Conservation (phyloP, 2,888 invertebrate species). For the Callimorpha dominula region DNA sequence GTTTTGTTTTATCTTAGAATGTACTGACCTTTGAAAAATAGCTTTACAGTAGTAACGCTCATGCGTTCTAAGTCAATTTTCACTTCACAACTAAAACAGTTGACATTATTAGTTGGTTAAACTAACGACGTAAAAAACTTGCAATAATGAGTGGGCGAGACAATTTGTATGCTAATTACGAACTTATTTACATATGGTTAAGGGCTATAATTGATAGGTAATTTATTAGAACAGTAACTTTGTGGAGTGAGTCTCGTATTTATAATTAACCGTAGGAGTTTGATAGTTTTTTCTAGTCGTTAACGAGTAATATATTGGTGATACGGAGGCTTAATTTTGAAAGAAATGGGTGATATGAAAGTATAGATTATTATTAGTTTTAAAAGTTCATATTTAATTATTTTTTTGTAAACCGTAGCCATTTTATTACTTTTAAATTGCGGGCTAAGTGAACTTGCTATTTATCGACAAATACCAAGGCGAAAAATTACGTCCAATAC, state of each 20-base stretch:
- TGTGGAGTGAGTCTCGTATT: constrained; percentile 45
- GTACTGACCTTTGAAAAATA: not conserved
- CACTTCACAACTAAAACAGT: constrained; percentile 51
- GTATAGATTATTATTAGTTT: constrained; percentile 1
- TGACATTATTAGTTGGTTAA: constrained; percentile 78
- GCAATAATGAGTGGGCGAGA: constrained; percentile 66
- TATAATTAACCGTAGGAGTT: constrained; percentile 52
- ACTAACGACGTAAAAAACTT: constrained; percentile 71
- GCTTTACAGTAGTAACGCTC: not conserved
- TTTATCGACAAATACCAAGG: too few species aligned
- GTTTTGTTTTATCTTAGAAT: not conserved
- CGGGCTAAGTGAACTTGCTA: too few species aligned
- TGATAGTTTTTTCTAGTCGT: constrained; percentile 42
- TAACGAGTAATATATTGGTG: constrained; percentile 43
- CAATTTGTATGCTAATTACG: constrained; percentile 58
- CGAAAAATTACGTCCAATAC: too few species aligned
- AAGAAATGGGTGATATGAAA: constrained; percentile 5
- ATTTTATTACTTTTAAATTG: too few species aligned
- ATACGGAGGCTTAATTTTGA: constrained; percentile 30
- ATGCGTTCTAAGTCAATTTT: constrained; percentile 18
- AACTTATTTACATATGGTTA: constrained; percentile 53
- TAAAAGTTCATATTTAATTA: not conserved
- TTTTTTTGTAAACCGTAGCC: too few species aligned
- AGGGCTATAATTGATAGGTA: constrained; percentile 59
- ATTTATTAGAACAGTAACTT: constrained; percentile 40